Evolutionary conservation across 2,888 invertebrate genomes (phyloP), one percentile per base, ranked within the genome.

Genomic region (Drosophila recens): DNA sequence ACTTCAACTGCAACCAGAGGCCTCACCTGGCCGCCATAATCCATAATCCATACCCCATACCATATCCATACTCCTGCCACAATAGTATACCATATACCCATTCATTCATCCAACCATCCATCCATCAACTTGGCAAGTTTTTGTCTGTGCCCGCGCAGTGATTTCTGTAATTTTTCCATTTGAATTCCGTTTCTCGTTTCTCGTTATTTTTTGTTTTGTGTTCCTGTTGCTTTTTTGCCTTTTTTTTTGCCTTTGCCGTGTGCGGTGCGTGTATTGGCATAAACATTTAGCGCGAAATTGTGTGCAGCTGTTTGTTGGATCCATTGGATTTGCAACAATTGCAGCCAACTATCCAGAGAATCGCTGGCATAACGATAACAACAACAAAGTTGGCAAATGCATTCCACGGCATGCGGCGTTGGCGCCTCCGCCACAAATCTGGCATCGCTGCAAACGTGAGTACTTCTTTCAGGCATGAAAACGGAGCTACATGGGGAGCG

Each of bases 321-420:
- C 20, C 59, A n/a, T 45, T 56, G 69, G 63, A 64, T 64, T 73
- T 58, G 54, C 75, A 65, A 62, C 72, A 69, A 53, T 46, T 56
- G 63, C 58, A 42, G 52, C 63, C 42, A 49, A 46, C 40, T 45
- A 48, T 30, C 42, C 53, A 57, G 40, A 61, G 34, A 54, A 49
- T 63, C 43, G 13, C 10, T 49, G 49, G 53, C 65, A 65, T 57
- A 72, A 71, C 72, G 56, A 67, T 58, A 75, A 72, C 71, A 74
- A 63, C 42, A 70, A 73, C 69, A 63, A 68, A 88, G 75, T 76
- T 65, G 64, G 65, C 46, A 69, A 86, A 91, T 91, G 91, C 91
- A 91, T 90, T 91, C 91, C 83, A 91, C 90, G 67, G 80, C 91
- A 89, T 91, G 91, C 84, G 91, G 91, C 57, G 82, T 91, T 61